Percentiles rank a stretch among this genome's conserved stretches.
phyloP scores from a whole-genome alignment of 2,113 vertebrate species.

The Chitala chitala region DNA sequence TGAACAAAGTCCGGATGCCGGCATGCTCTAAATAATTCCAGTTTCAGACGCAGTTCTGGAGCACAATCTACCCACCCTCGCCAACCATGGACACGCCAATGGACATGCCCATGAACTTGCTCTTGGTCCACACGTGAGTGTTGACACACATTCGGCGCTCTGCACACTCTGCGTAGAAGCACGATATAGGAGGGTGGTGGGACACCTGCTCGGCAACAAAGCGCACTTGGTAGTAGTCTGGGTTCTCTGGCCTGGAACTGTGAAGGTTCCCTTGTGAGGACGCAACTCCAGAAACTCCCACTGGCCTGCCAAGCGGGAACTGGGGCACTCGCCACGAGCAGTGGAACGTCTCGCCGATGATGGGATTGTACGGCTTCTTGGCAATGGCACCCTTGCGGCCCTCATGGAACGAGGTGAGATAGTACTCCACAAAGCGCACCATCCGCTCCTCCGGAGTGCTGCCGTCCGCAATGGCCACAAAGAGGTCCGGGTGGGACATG shows the following conservation, averaged over 20 bases:
- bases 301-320: conserved; percentile 22
- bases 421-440: conserved; percentile 95
- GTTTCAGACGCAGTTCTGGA: not conserved
- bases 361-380: conserved; percentile 98
- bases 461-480: conserved; percentile 79
- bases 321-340: conserved; percentile 87
- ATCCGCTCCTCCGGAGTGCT: conserved; percentile 81
- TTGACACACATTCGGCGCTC: conserved; percentile 91
- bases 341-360: conserved; percentile 94
- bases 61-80: conserved; percentile 69
- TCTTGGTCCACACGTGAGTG: conserved; percentile 95
- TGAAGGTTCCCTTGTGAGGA: conserved; percentile 37
- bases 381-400: conserved; percentile 94
- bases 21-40: not conserved
- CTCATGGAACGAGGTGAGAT: conserved; percentile 97
- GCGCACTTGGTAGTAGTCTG: conserved; percentile 74
- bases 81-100: conserved; percentile 96
- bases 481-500: conserved; percentile 94
- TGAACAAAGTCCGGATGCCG: not conserved
- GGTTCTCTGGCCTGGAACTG: conserved; percentile 34
- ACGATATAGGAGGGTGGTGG: conserved; percentile 95
- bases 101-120: conserved; percentile 99
- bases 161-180: conserved; percentile 92
- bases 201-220: conserved; percentile 97
- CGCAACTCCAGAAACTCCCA: conserved; percentile 25